phyloP scores from a whole-genome alignment of 2,888 invertebrate species.

The Drosophila bunnanda region DNA sequence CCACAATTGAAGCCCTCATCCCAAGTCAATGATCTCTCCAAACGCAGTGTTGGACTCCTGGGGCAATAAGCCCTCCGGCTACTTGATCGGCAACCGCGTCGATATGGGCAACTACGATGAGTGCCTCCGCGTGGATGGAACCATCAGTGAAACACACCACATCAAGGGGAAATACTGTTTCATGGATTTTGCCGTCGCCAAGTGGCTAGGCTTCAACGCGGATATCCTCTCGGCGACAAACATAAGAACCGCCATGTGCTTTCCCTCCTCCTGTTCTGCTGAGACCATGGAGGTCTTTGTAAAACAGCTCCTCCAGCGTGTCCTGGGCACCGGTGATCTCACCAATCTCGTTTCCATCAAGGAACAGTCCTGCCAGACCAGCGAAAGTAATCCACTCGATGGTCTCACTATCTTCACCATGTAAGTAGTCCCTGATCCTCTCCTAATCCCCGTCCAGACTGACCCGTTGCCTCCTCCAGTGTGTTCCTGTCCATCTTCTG shows the following conservation, averaged over 20 bases:
- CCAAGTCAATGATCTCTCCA: background rate
- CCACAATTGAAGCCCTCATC: no score
- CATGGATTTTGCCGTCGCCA: slow-evolving; percentile 18
- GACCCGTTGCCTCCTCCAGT: slow-evolving; percentile 25
- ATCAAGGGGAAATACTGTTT: slow-evolving; percentile 58
- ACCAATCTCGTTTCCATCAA: slow-evolving; percentile 11
- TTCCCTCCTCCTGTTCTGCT: slow-evolving; percentile 66
- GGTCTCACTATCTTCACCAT: slow-evolving; percentile 69
- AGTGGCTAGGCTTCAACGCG: slow-evolving; percentile 1
- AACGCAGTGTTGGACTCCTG: slow-evolving; percentile 83
- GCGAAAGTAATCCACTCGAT: slow-evolving; percentile 45
- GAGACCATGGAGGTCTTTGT: slow-evolving; percentile 50
- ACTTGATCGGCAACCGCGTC: slow-evolving; percentile 72
- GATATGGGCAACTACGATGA: slow-evolving; percentile 83
- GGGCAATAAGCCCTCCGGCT: slow-evolving; percentile 83
- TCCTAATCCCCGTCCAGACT: no score
- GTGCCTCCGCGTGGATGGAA: slow-evolving; percentile 66
- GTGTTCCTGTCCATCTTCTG: slow-evolving; percentile 45
- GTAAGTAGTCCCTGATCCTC: slow-evolving; percentile 51
- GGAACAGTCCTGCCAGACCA: slow-evolving; percentile 37
- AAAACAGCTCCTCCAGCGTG: slow-evolving; percentile 42
- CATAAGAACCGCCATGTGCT: slow-evolving; percentile 62
- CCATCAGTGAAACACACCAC: background rate
- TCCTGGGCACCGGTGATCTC: background rate
- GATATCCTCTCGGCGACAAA: background rate